Conservation (phyloP, 2,888 invertebrate species). For the Chymomyza fuscimana region DNA sequence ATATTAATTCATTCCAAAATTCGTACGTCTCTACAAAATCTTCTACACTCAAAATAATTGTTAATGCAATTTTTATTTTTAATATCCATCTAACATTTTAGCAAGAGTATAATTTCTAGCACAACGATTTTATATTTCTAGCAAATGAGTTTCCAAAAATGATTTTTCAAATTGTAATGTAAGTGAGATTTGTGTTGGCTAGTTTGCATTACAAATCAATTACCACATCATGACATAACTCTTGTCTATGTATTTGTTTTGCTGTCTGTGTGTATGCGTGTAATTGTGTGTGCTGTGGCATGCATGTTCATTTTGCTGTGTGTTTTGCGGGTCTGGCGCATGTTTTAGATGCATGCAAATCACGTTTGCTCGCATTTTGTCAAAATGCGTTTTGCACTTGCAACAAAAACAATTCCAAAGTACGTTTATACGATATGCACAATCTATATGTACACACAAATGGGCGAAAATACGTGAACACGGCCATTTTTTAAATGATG, state of each 20-base stretch:
- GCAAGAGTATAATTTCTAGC: too few species aligned
- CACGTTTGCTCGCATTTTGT: conserved; percentile 71
- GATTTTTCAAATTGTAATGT: neutral
- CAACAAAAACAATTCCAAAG: conserved; percentile 21
- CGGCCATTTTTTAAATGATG: too few species aligned
- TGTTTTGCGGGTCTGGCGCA: conserved; percentile 9
- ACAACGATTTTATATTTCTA: neutral
- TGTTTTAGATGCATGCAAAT: conserved; percentile 62
- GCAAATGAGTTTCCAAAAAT: neutral
- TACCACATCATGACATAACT: conserved; percentile 47
- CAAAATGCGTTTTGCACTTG: conserved; percentile 72
- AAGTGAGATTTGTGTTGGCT: conserved; percentile 23
- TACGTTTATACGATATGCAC: neutral
- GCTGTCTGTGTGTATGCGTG: neutral
- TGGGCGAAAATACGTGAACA: neutral
- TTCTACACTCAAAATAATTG: too few species aligned
- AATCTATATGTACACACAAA: too few species aligned
- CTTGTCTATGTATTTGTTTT: conserved; percentile 1
- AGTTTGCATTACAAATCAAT: conserved; percentile 75
- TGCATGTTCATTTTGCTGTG: conserved; percentile 12
- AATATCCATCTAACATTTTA: too few species aligned
- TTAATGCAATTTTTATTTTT: too few species aligned
- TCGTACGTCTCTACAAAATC: too few species aligned
- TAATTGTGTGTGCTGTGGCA: conserved; percentile 9
- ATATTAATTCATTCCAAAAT: too few species aligned